Percentiles rank a stretch among this genome's conserved stretches.
Evolutionary conservation across 2,888 invertebrate genomes (phyloP).

Genomic region (Vesta saturnalis): DNA sequence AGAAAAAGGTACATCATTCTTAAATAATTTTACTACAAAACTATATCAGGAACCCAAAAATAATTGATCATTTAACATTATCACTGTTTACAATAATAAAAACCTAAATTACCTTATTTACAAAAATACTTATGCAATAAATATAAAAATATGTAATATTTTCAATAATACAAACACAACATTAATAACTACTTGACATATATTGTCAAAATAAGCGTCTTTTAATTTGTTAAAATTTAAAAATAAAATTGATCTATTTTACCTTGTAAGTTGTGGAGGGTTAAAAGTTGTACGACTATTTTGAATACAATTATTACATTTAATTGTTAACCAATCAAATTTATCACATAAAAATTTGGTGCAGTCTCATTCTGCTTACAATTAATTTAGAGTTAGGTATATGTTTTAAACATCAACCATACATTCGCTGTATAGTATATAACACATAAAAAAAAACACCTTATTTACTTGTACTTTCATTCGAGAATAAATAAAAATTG

Average conservation of each 20-base stretch:
- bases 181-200: background rate
- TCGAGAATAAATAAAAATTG: too few species aligned
- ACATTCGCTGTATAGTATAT: background rate
- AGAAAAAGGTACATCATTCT: too few species aligned
- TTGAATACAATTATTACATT: background rate
- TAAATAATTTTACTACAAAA: background rate
- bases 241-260: background rate
- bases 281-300: background rate
- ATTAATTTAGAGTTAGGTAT: too few species aligned
- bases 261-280: too few species aligned
- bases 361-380: too few species aligned
- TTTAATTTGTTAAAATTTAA: background rate
- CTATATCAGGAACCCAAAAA: background rate
- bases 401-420: too few species aligned
- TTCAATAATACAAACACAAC: background rate
- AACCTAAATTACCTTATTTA: background rate
- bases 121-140: constrained; percentile 3
- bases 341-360: constrained; percentile 1
- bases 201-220: constrained; percentile 6
- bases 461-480: background rate
- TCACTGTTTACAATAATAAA: background rate
- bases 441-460: background rate
- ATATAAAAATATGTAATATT: constrained; percentile 13
- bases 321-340: background rate
- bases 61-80: too few species aligned